Conservation (phyloP, 2,113 vertebrate genomes). For the Tympanuchus pallidicinctus region DNA sequence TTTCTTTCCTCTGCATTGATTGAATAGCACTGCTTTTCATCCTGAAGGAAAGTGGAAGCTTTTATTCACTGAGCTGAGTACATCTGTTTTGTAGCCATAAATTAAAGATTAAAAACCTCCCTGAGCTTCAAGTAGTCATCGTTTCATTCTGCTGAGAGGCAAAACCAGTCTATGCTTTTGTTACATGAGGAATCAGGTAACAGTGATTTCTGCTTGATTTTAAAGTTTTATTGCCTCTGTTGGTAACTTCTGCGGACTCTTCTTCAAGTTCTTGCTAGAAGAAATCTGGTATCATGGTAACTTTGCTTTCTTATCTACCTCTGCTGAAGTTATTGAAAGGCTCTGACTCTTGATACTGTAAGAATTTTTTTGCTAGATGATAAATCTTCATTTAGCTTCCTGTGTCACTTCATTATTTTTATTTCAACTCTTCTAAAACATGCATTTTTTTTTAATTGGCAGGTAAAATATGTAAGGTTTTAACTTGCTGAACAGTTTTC, state of each 20-base stretch:
- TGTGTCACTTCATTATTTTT: background rate
- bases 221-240: background rate
- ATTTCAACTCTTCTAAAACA: background rate
- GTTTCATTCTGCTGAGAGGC: background rate
- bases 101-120: slow-evolving; percentile 4
- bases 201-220: background rate
- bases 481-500: background rate
- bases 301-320: background rate
- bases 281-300: background rate
- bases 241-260: background rate
- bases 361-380: background rate
- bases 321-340: background rate
- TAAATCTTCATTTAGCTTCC: background rate
- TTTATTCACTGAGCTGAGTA: background rate
- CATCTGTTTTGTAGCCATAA: background rate
- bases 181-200: background rate
- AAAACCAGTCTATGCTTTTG: background rate
- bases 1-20: background rate
- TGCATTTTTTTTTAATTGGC: fast-evolving
- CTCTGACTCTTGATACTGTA: background rate
- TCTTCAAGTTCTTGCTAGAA: background rate
- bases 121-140: background rate
- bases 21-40: background rate
- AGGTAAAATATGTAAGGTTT: background rate
- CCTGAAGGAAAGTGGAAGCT: background rate